These are phyloP conservation scores for Heliothis virescens DNA, from an alignment of 1,140 invertebrate species.

Conservation along the genomic window DNA sequence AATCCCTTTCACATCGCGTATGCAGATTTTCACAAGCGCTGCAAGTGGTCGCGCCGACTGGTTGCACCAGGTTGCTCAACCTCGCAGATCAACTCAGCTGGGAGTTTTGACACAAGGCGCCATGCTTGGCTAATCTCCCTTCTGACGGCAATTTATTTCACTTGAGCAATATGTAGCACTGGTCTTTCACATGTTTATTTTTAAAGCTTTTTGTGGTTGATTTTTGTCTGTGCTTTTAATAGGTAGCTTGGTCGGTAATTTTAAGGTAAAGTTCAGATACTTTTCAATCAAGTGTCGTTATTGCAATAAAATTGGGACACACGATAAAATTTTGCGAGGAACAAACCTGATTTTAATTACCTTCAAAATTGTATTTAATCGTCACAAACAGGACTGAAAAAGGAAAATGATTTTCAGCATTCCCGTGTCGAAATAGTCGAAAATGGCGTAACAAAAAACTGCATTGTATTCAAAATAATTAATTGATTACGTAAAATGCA, in stretches of 20 bases:
- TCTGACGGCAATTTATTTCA: slow-evolving; percentile 11
- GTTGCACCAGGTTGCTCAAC: slow-evolving; percentile 36
- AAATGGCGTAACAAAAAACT: too few species aligned
- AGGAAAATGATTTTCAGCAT: too few species aligned
- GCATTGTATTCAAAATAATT: too few species aligned
- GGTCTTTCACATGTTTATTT: slow-evolving; percentile 6
- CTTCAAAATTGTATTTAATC: too few species aligned
- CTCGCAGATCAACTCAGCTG: slow-evolving; percentile 29
- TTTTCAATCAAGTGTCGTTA: background rate
- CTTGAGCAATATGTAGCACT: slow-evolving; percentile 5
- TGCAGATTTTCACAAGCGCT: slow-evolving; percentile 26
- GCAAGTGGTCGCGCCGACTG: slow-evolving; percentile 15
- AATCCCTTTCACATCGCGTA: slow-evolving; percentile 28
- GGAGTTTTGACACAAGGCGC: slow-evolving; percentile 40
- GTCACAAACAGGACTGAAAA: too few species aligned
- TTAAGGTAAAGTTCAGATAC: background rate
- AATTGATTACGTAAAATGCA: too few species aligned
- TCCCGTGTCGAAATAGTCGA: too few species aligned
- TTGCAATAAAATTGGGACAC: too few species aligned
- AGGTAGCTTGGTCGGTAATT: too few species aligned
- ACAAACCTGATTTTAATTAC: too few species aligned
- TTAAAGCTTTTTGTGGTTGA: background rate
- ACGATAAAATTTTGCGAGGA: too few species aligned
- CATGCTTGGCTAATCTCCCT: slow-evolving; percentile 42
- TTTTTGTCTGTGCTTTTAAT: background rate